A percentile compares a stretch with the other conserved stretches of the same genome.
These are phyloP conservation scores for Capromys pilorides DNA, from an alignment of 2,797 vertebrate species.

Conservation along the genomic window DNA sequence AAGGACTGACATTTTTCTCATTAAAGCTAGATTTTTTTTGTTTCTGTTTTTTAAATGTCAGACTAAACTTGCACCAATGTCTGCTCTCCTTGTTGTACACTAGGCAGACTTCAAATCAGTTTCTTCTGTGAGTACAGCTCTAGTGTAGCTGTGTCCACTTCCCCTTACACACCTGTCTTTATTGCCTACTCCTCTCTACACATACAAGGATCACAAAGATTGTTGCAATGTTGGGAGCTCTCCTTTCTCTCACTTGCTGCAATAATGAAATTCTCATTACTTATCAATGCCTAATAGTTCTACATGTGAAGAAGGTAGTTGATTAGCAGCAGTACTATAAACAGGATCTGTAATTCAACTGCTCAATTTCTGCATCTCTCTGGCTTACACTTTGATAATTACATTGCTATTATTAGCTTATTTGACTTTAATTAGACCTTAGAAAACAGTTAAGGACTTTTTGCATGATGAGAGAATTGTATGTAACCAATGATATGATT, in stretches of 20 bases:
- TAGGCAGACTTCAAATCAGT: conserved; percentile 50
- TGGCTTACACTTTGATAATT: conserved; percentile 60
- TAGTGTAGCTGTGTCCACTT: not conserved
- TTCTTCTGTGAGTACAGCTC: conserved; percentile 42
- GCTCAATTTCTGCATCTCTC: conserved; percentile 31
- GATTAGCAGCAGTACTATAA: conserved; percentile 8
- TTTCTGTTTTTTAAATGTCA: not conserved
- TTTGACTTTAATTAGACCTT: conserved; percentile 62
- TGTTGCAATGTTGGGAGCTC: not conserved
- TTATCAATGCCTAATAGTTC: conserved; percentile 23
- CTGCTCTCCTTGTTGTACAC: conserved; percentile 60
- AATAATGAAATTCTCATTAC: conserved; percentile 41
- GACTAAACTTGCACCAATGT: conserved; percentile 61
- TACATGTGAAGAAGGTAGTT: conserved; percentile 23
- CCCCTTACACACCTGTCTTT: conserved; percentile 41
- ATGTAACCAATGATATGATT: conserved; percentile 66
- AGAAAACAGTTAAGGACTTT: conserved; percentile 65
- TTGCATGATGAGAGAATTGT: conserved; percentile 75
- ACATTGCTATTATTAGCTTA: conserved; percentile 58
- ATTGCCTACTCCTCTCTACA: conserved; percentile 16
- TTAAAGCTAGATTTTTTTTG: conserved; percentile 48
- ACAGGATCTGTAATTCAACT: conserved; percentile 49
- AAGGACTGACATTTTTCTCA: conserved; percentile 67
- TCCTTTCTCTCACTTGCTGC: conserved; percentile 35
- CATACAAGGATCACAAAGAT: not conserved